A percentile compares a stretch with the other conserved stretches of the same genome.
Evolutionary conservation across 1,140 invertebrate genomes (phyloP).

Genomic region (Teleopsis dalmanni): DNA sequence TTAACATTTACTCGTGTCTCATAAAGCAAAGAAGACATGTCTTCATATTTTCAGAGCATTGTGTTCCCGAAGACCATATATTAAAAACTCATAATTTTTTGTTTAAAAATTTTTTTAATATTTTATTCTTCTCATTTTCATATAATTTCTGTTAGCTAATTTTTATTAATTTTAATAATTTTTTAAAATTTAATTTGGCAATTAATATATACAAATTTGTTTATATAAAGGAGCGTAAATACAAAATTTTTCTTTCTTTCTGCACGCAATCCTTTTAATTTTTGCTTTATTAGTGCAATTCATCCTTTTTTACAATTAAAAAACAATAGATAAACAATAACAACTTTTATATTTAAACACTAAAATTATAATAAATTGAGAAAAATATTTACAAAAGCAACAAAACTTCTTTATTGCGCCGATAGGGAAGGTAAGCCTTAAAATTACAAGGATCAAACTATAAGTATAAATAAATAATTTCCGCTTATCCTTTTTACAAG

Average conservation of each 20-base stretch:
- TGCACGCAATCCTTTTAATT: background rate
- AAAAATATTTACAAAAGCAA: too few species aligned
- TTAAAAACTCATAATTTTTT: slow-evolving; percentile 1
- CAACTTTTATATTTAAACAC: slow-evolving; percentile 8
- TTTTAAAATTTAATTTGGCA: slow-evolving; percentile 26
- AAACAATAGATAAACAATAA: slow-evolving; percentile 29
- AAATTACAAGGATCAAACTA: slow-evolving; percentile 8
- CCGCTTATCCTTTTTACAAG: too few species aligned
- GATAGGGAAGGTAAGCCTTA: background rate
- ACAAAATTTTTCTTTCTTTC: background rate
- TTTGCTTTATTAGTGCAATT: background rate
- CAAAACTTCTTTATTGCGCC: too few species aligned
- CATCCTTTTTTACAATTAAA: slow-evolving; percentile 36
- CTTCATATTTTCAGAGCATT: too few species aligned
- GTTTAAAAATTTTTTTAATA: slow-evolving; percentile 9
- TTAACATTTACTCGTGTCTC: too few species aligned
- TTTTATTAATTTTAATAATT: slow-evolving; percentile 21
- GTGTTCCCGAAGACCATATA: background rate
- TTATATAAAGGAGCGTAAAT: background rate
- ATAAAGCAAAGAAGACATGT: too few species aligned
- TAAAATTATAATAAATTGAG: too few species aligned
- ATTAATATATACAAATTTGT: slow-evolving; percentile 37
- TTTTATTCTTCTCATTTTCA: background rate
- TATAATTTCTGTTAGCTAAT: slow-evolving; percentile 43
- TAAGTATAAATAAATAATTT: too few species aligned